A percentile compares a stretch with the other conserved stretches of the same genome.
Evolutionary conservation across 2,888 invertebrate species (phyloP).

Genomic region (Octodonta nipae): DNA sequence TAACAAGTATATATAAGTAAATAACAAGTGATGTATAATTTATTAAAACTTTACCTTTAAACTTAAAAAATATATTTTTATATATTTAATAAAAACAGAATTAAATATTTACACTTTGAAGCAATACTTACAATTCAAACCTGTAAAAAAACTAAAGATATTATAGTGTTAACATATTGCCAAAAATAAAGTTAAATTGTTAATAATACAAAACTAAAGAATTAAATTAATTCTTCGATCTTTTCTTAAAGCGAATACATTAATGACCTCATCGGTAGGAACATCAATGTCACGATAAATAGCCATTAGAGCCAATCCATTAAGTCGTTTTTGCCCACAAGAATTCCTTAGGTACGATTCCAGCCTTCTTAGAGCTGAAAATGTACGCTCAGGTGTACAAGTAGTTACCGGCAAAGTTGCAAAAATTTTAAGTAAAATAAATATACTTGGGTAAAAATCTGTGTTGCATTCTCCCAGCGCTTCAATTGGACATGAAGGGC

Average conservation of each 20-base stretch:
- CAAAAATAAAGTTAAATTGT: no score
- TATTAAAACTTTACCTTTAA: no score
- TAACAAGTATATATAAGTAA: no score
- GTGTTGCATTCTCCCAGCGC: not conserved
- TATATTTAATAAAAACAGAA: no score
- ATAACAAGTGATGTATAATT: no score
- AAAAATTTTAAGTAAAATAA: conserved; percentile 1
- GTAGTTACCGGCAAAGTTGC: conserved; percentile 2
- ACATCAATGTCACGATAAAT: not conserved
- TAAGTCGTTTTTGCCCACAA: conserved; percentile 1
- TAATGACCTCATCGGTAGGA: not conserved
- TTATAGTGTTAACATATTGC: no score
- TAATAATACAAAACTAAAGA: no score
- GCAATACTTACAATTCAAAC: no score
- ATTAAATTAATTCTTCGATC: not conserved
- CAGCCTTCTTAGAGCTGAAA: not conserved
- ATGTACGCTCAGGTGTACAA: not conserved
- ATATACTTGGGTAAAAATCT: not conserved
- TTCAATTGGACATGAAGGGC: not conserved
- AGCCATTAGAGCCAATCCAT: conserved; percentile 1
- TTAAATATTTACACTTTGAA: no score
- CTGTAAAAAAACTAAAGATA: no score
- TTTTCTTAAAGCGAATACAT: not conserved
- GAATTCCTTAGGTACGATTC: not conserved
- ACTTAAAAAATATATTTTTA: no score